Evolutionary conservation across 2,888 invertebrate genomes (phyloP), one percentile per base, ranked within the genome.

Genomic region (Leptinotarsa tumamoca): DNA sequence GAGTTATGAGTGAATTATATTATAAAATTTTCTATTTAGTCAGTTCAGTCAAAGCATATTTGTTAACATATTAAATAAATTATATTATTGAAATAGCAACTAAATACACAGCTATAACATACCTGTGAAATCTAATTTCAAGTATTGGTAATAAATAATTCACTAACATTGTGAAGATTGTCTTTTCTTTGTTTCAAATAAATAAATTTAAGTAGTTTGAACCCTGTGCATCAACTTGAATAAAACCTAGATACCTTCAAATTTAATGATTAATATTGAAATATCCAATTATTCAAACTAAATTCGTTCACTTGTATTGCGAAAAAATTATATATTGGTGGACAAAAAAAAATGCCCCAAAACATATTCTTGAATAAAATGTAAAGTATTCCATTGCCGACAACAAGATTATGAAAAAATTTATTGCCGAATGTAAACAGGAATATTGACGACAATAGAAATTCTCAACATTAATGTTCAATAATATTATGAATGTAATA

Each of bases 171-270:
- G n/a, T 13, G 17, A 33, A 33, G 63, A 33, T 63, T 63, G 63
- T 63, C 63, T 43, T 10, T 33, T 33, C 17, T n/a, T 23, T 58
- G 58, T 33, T 27, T 14, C n/a, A 27, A 63, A 63, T 58, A 58
- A 63, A 63, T 27, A 63, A 63, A 33, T 63, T 63, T 63, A 63
- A 63, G 63, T 63, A 63, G 13, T 63, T 63, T n/a, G 15, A 61
- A 63, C 63, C 33, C 63, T 63, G 63, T 63, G 43, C 17, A 63
- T 63, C 33, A 63, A 63, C n/a, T n/a, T n/a, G 17, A 52, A 52
- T 10, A 63, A 63, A 63, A 63, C 17, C 17, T 63, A 63, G 63
- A 33, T 63, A 43, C 63, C 13, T 13, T 58, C 17, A 63, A 63
- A 13, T 63, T 33, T 5, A 63, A 27, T 51, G 13, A 51, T 15